Percentiles rank a stretch among this genome's conserved stretches.
These are phyloP conservation scores for Melinaea menophilus DNA, from an alignment of 2,888 invertebrate species.

Conservation along the genomic window DNA sequence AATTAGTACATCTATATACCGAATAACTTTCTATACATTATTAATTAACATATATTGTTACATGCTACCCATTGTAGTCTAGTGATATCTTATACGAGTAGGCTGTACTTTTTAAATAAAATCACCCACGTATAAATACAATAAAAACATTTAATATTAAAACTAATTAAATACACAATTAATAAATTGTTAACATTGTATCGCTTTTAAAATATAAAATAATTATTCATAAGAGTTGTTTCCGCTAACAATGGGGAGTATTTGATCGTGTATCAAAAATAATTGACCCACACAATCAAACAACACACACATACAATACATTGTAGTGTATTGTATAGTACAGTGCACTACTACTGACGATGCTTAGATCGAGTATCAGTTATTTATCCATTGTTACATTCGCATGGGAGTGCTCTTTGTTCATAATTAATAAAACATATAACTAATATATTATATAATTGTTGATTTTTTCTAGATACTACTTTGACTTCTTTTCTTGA, in stretches of 20 bases:
- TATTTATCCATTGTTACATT: constrained; percentile 16
- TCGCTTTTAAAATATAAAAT: not conserved
- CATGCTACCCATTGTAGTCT: not conserved
- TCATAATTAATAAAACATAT: not conserved
- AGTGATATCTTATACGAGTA: constrained; percentile 8
- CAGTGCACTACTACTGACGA: constrained; percentile 18
- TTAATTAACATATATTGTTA: too few species aligned
- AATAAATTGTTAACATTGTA: too few species aligned
- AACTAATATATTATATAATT: too few species aligned
- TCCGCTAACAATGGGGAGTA: not conserved
- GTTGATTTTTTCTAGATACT: too few species aligned
- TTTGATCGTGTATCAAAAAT: constrained; percentile 16
- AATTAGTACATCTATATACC: too few species aligned
- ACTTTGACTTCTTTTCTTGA: too few species aligned
- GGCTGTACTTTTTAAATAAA: constrained; percentile 16
- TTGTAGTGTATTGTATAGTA: constrained; percentile 10
- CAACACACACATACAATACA: constrained; percentile 3
- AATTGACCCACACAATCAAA: constrained; percentile 26
- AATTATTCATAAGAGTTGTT: not conserved
- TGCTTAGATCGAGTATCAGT: constrained; percentile 15
- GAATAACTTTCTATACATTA: too few species aligned
- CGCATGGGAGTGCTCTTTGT: constrained; percentile 4
- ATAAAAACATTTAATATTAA: too few species aligned
- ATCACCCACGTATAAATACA: constrained; percentile 2
- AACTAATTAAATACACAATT: too few species aligned